A percentile compares a stretch with the other conserved stretches of the same genome.
Evolutionary conservation across 2,888 invertebrate species (phyloP).

Genomic region (Aradus depressus): DNA sequence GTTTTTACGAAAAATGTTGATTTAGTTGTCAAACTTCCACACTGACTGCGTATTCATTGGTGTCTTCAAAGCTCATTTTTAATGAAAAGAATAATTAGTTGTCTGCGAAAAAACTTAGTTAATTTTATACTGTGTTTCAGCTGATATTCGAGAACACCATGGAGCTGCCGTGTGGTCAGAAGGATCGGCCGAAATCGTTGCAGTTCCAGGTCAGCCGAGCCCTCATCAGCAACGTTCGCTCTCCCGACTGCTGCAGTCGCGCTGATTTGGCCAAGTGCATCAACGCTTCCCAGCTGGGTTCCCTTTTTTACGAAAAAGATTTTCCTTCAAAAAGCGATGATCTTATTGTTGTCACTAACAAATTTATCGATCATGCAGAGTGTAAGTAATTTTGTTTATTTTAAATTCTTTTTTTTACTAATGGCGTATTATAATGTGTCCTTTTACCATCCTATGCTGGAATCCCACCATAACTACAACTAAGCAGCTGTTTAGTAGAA

Average conservation of each 20-base stretch:
- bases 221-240: slow-evolving; percentile 50
- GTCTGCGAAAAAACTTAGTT: too few relatives aligned
- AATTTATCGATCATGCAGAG: slow-evolving; percentile 60
- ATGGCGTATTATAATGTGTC: background rate
- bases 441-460: too few relatives aligned
- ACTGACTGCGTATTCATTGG: too few relatives aligned
- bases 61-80: too few relatives aligned
- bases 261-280: slow-evolving; percentile 71
- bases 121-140: slow-evolving; percentile 45
- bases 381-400: slow-evolving; percentile 34
- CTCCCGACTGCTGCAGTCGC: slow-evolving; percentile 53
- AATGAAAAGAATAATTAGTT: slow-evolving; percentile 7
- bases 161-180: slow-evolving; percentile 60
- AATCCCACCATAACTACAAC: too few relatives aligned
- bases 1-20: too few relatives aligned
- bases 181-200: slow-evolving; percentile 76
- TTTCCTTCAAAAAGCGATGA: slow-evolving; percentile 63
- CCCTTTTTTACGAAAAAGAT: slow-evolving; percentile 60
- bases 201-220: slow-evolving; percentile 73
- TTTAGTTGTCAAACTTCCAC: too few relatives aligned
- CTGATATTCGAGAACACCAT: slow-evolving; percentile 63
- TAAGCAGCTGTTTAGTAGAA: too few relatives aligned
- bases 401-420: slow-evolving; percentile 1
- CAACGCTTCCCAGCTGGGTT: slow-evolving; percentile 62
- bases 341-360: slow-evolving; percentile 66